Percentiles rank a stretch among this genome's conserved stretches.
These are phyloP conservation scores for Hypocryptadius cinnamomeus DNA, from an alignment of 2,113 vertebrate genomes.

Conservation along the genomic window DNA sequence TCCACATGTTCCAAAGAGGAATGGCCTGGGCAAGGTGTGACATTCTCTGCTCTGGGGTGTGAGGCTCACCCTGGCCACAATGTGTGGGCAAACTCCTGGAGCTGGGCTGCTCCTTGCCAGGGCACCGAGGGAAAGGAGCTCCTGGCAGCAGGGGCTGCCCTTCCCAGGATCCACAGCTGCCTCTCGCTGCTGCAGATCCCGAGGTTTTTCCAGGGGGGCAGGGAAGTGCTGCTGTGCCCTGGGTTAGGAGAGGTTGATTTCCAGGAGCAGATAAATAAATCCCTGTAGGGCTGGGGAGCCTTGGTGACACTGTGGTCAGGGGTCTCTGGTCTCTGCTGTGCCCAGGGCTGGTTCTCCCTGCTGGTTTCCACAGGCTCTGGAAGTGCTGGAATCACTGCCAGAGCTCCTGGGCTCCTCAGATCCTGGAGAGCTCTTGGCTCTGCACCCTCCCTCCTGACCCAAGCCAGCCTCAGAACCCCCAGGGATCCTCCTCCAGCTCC, in stretches of 20 bases:
- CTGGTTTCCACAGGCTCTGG: neutral
- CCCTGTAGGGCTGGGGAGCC: neutral
- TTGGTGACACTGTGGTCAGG: neutral
- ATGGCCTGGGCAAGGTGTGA: neutral
- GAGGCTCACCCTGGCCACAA: accelerated
- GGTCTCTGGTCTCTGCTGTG: neutral
- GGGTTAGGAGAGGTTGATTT: neutral
- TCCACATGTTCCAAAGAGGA: neutral
- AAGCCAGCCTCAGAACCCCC: neutral
- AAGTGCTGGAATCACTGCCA: neutral
- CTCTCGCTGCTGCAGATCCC: neutral
- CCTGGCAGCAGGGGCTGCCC: neutral
- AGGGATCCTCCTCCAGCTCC: neutral
- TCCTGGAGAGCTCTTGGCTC: neutral
- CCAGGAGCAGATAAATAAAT: neutral
- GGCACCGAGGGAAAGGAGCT: too few species aligned
- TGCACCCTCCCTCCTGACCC: neutral
- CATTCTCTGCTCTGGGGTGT: neutral
- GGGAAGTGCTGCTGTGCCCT: accelerated
- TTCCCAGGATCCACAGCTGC: neutral
- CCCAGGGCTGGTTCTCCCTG: accelerated
- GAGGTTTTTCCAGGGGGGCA: neutral
- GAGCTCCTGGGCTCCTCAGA: neutral
- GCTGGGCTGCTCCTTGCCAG: too few species aligned
- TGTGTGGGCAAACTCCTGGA: neutral